Percentiles rank a stretch among this genome's conserved stretches.
Evolutionary conservation across 2,113 vertebrate species (phyloP).

Genomic region (Lynx canadensis): DNA sequence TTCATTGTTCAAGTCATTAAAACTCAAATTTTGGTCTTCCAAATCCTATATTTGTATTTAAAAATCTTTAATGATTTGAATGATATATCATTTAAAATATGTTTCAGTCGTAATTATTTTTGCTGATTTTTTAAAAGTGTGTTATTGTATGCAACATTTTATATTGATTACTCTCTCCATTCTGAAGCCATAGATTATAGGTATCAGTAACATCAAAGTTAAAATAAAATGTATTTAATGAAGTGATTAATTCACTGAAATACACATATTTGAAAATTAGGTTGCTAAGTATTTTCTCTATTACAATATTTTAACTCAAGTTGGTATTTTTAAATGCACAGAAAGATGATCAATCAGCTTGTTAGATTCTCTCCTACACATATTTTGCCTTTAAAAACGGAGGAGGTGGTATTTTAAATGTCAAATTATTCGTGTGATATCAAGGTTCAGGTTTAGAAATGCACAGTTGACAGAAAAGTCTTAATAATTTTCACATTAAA

Average conservation of each 20-base stretch:
- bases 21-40: slow-evolving; percentile 17
- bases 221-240: slow-evolving; percentile 51
- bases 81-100: not conserved
- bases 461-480: slow-evolving; percentile 45
- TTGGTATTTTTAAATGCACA: slow-evolving; percentile 65
- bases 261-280: slow-evolving; percentile 37
- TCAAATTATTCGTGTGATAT: slow-evolving; percentile 75
- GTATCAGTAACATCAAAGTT: not conserved
- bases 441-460: slow-evolving; percentile 65
- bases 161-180: slow-evolving; percentile 6
- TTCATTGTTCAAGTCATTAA: slow-evolving; percentile 36
- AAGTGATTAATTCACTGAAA: slow-evolving; percentile 40
- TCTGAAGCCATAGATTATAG: slow-evolving; percentile 39
- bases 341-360: slow-evolving; percentile 73
- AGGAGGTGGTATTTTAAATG: slow-evolving; percentile 74
- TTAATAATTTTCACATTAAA: slow-evolving; percentile 7
- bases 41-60: slow-evolving; percentile 11
- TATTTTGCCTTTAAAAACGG: slow-evolving; percentile 71
- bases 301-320: slow-evolving; percentile 61
- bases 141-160: not conserved
- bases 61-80: slow-evolving; percentile 2
- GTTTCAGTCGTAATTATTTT: slow-evolving; percentile 25
- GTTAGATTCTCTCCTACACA: slow-evolving; percentile 64
- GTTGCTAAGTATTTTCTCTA: slow-evolving; percentile 37
- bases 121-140: not conserved